These are phyloP conservation scores for Hemaris fuciformis DNA, from an alignment of 2,888 invertebrate species.

Conservation along the genomic window DNA sequence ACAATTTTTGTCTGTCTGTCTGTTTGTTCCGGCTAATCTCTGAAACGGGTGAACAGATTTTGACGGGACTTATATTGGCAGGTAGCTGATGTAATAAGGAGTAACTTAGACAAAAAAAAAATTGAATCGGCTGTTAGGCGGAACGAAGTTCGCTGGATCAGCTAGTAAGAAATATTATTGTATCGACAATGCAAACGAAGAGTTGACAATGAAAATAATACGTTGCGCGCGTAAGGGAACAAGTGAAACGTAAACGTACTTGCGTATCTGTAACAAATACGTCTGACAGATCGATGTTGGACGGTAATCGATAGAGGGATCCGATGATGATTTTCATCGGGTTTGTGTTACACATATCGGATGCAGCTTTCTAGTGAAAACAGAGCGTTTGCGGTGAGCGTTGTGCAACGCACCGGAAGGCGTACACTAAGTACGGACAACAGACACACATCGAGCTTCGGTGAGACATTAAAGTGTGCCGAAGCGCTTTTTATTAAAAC, in stretches of 20 bases:
- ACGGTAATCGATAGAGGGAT: slow-evolving; percentile 34
- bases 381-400: slow-evolving; percentile 57
- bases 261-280: slow-evolving; percentile 10
- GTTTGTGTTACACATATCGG: slow-evolving; percentile 71
- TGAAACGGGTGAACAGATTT: too few species aligned
- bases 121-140: too few species aligned
- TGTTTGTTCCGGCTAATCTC: too few species aligned
- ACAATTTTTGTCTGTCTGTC: too few species aligned
- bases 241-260: background rate
- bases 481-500: too few species aligned
- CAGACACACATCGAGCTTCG: slow-evolving; percentile 20
- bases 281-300: slow-evolving; percentile 9
- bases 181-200: background rate
- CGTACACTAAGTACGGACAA: slow-evolving; percentile 29
- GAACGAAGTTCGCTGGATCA: too few species aligned
- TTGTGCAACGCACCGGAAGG: slow-evolving; percentile 71
- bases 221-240: background rate
- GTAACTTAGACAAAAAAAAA: too few species aligned
- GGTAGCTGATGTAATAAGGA: too few species aligned
- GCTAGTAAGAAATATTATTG: too few species aligned
- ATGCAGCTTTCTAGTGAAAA: slow-evolving; percentile 75
- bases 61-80: too few species aligned
- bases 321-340: slow-evolving; percentile 51
- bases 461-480: background rate
- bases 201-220: background rate